Conservation (phyloP, 1,140 invertebrate genomes). For the Penaeus vannamei region DNA sequence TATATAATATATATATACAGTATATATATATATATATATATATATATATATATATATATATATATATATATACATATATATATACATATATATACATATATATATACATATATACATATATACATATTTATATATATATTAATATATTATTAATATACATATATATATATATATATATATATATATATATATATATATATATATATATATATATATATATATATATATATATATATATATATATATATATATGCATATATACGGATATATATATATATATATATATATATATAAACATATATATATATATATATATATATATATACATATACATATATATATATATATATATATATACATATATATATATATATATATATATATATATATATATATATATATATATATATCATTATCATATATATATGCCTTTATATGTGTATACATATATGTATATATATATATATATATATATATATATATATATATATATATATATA, state of each 20-base stretch:
- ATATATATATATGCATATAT: background rate
- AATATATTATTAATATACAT: background rate
- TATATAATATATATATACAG: too few relatives aligned
- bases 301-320: background rate
- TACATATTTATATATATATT: constrained; percentile 5
- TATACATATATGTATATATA: background rate
- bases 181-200: background rate
- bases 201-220: constrained; percentile 10
- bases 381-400: too few relatives aligned
- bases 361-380: background rate
- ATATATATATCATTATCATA: too few relatives aligned
- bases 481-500: background rate
- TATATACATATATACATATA: constrained; percentile 16
- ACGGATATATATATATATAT: background rate
- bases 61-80: background rate
- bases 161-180: background rate
- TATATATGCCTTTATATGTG: background rate
- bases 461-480: background rate
- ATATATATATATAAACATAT: background rate
- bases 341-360: background rate
- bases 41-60: background rate
- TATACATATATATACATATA: constrained; percentile 3
- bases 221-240: constrained; percentile 18
- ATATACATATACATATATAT: background rate
- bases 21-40: too few relatives aligned